Conservation (phyloP, 2,888 invertebrate species). For the Andrena flavipes region DNA sequence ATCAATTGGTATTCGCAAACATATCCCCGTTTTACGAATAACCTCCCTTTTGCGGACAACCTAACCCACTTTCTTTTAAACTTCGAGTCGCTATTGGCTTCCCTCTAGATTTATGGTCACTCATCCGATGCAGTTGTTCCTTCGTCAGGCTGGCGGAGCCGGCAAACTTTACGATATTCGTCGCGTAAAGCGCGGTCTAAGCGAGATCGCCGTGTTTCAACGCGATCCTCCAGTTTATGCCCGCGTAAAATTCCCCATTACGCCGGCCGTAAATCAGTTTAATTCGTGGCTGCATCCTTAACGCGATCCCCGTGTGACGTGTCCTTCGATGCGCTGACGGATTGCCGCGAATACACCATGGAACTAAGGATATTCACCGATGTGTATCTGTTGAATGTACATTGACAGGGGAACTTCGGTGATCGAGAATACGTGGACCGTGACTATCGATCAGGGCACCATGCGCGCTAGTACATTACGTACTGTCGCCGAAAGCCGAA, state of each 20-base stretch:
- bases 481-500: constrained; percentile 12
- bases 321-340: constrained; percentile 38
- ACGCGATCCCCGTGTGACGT: constrained; percentile 21
- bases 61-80: constrained; percentile 12
- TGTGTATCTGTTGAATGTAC: constrained; percentile 12
- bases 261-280: constrained; percentile 45
- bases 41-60: constrained; percentile 10
- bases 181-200: constrained; percentile 29
- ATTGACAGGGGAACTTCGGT: constrained; percentile 14
- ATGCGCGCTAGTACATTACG: background rate
- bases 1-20: background rate
- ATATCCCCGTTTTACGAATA: background rate
- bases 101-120: constrained; percentile 37
- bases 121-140: constrained; percentile 31
- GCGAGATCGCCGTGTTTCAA: constrained; percentile 29
- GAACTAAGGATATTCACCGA: constrained; percentile 4
- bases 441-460: background rate
- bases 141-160: constrained; percentile 9
- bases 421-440: constrained; percentile 8
- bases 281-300: constrained; percentile 47
- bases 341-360: constrained; percentile 25
- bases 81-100: constrained; percentile 7
- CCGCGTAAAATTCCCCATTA: constrained; percentile 45
- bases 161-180: constrained; percentile 25
- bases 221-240: constrained; percentile 36